Conservation (phyloP, 2,797 vertebrate genomes). For the Parauchenoglanis punctatus region DNA sequence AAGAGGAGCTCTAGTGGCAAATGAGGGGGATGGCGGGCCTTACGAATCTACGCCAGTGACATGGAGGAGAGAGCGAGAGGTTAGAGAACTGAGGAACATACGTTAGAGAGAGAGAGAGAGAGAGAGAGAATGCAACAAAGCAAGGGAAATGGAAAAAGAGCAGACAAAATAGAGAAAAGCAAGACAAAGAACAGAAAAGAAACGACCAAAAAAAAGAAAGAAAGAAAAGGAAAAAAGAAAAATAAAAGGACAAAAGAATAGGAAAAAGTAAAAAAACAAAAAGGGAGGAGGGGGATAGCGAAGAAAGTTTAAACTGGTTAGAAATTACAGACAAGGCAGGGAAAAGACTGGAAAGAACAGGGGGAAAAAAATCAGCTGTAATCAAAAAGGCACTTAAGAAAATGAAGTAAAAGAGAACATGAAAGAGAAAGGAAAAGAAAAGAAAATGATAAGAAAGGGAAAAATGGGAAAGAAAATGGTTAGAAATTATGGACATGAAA, state of each 20-base stretch:
- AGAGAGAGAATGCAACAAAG: constrained; percentile 33
- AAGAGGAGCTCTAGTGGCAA: constrained; percentile 83
- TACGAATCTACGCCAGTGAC: constrained; percentile 87
- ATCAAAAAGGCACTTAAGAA: not conserved
- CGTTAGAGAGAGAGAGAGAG: constrained; percentile 42
- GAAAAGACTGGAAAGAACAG: not conserved
- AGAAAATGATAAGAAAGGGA: not conserved
- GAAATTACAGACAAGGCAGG: not conserved
- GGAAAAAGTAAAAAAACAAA: not conserved
- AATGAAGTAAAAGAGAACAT: too few relatives aligned
- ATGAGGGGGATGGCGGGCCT: constrained; percentile 71
- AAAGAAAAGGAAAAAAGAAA: not conserved
- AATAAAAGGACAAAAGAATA: not conserved
- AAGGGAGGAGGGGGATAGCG: fast-evolving
- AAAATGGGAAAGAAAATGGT: not conserved
- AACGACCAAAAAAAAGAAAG: not conserved
- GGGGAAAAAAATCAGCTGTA: not conserved
- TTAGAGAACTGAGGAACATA: constrained; percentile 49
- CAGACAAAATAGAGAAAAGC: not conserved
- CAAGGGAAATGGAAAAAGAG: not conserved
- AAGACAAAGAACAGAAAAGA: not conserved
- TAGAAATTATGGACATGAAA: not conserved
- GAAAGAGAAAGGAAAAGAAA: not conserved
- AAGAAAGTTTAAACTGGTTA: not conserved
- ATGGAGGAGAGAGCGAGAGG: constrained; percentile 49